Conservation (phyloP, 2,888 invertebrate genomes). For the Macrophya alboannulata region DNA sequence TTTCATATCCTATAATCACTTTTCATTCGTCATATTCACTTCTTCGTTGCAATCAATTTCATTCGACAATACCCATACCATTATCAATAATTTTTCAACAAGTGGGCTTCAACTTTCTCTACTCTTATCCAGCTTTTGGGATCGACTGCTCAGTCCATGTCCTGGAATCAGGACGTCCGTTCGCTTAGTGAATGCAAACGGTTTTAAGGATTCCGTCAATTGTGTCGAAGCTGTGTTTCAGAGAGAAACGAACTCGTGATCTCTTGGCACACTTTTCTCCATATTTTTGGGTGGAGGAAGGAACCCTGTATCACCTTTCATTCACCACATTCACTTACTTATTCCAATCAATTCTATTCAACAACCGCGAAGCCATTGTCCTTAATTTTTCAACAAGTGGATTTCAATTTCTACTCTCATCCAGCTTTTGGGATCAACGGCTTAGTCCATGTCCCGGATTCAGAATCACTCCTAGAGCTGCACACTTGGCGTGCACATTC, state of each 20-base stretch:
- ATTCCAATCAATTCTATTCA: no score
- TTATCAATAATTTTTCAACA: constrained; percentile 8
- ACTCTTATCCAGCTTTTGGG: not conserved
- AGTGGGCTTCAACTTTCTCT: constrained; percentile 16
- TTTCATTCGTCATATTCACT: not conserved
- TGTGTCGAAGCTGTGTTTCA: no score
- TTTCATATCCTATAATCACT: not conserved
- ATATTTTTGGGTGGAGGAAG: no score
- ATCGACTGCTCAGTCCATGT: not conserved
- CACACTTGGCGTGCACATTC: not conserved
- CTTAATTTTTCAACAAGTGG: not conserved
- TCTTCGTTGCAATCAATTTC: not conserved
- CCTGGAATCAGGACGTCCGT: not conserved
- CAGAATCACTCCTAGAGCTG: not conserved
- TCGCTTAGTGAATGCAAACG: no score
- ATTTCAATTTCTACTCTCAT: no score
- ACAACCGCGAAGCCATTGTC: not conserved
- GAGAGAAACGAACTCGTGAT: no score
- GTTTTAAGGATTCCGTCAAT: no score
- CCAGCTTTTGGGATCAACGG: no score
- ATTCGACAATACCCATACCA: not conserved
- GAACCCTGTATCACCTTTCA: no score
- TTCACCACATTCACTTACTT: no score
- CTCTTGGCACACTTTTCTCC: not conserved
- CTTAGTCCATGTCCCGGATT: no score